Conservation (phyloP, 2,113 vertebrate genomes). For the Leptobrachium leishanense region DNA sequence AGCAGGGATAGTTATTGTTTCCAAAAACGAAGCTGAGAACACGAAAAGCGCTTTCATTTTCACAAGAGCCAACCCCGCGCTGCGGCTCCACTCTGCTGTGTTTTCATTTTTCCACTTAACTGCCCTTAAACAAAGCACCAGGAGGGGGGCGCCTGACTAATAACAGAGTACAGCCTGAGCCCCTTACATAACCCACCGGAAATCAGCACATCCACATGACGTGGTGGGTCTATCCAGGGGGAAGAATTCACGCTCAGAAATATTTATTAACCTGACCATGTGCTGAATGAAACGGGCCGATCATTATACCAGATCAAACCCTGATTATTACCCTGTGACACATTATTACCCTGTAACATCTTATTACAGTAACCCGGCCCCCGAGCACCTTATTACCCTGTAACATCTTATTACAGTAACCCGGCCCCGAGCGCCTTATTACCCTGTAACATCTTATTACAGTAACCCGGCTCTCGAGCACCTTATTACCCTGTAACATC, state of each 20-base stretch:
- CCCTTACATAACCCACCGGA: constrained; percentile 21
- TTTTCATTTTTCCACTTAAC: constrained; percentile 40
- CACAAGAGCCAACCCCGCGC: neutral
- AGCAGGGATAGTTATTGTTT: no score
- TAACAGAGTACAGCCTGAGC: constrained; percentile 13
- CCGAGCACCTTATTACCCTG: no score
- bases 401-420: no score
- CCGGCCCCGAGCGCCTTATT: no score
- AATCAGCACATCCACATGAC: neutral
- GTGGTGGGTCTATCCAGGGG: neutral
- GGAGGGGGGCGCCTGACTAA: neutral
- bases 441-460: no score
- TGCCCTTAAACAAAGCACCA: constrained; percentile 15
- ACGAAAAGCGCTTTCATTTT: neutral
- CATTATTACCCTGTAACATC: no score
- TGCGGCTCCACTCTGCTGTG: constrained; percentile 1
- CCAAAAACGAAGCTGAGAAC: no score
- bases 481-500: no score
- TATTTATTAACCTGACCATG: no score
- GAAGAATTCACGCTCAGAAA: neutral
- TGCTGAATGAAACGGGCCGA: no score
- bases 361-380: no score
- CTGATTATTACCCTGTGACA: neutral
- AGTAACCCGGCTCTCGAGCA: no score
- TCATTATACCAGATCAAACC: neutral